Percentiles rank a stretch among this genome's conserved stretches.
Evolutionary conservation across 37 sponge, comb jelly and placozoan species (phyloP).

Genomic region (Eunapius fragilis): DNA sequence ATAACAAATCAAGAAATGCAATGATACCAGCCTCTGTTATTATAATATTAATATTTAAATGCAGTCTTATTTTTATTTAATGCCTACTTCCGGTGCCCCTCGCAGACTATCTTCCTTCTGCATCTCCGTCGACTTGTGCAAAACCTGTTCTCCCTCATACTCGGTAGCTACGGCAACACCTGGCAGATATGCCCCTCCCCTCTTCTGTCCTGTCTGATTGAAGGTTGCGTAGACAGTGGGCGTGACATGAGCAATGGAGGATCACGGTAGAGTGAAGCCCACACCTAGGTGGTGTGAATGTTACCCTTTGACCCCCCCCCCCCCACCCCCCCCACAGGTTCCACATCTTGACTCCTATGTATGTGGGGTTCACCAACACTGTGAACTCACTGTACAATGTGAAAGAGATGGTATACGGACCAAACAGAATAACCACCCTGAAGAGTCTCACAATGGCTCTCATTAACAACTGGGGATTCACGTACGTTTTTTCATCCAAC

Average conservation of each 20-base stretch:
- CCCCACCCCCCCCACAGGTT: too few species aligned
- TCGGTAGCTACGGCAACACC: constrained; percentile 36
- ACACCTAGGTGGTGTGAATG: background rate
- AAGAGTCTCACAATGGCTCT: constrained; percentile 40
- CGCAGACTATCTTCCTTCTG: constrained; percentile 23
- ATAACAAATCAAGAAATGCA: too few species aligned
- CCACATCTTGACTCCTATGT: constrained; percentile 59
- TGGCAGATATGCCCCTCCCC: constrained; percentile 60
- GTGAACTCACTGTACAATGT: constrained; percentile 54
- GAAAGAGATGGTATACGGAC: constrained; percentile 45
- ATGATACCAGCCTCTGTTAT: too few species aligned
- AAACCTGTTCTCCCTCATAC: constrained; percentile 14
- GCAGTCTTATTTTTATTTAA: background rate
- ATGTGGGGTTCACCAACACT: constrained; percentile 39
- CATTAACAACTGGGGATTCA: constrained; percentile 57
- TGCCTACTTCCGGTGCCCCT: background rate
- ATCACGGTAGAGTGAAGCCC: constrained; percentile 9
- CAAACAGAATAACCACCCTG: constrained; percentile 25
- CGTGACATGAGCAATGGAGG: constrained; percentile 60
- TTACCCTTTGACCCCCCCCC: background rate
- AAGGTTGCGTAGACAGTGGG: constrained; percentile 35
- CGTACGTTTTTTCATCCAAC: constrained; percentile 17
- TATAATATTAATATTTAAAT: too few species aligned
- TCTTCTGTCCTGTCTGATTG: constrained; percentile 47
- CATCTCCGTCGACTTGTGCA: constrained; percentile 28